Base-by-base conservation (phyloP, 1,140 invertebrate species). In the Pogonomyrmex barbatus region DNA sequence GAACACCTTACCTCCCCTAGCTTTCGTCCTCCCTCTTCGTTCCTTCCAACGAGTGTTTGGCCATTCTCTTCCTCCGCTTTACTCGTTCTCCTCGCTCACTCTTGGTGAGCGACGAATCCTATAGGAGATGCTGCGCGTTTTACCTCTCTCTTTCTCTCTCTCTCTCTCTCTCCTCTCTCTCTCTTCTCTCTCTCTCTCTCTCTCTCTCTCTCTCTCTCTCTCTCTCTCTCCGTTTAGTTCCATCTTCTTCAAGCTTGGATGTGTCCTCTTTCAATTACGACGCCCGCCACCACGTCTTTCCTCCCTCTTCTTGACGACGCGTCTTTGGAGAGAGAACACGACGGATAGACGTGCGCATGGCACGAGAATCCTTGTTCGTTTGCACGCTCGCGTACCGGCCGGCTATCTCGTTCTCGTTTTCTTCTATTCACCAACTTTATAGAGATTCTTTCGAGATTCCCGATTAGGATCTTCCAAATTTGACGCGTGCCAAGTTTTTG, bases 1-100 rank as follows among this genome's bases (percentile, higher is more conserved):
- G 93, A 94, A 91, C 87, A 91, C 86, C 92, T 93, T 92, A 65
- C 87, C 90, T 91, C 91, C 91, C 92, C 89, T 68, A 8, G 63
- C 63, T 76, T 65, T 76, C 81, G 33, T 76, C 62, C 84, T 67
- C 86, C 78, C 56, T 62, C 14, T 45, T 56, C 50, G 36, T 39
- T 14, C 30, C 52, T 70, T 91, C 87, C 17, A 33, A 33, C 62
- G 45, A 50, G 60, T 65, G 8, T 76, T 58, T 67, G 14, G 50
- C 33, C 63, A 75, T 70, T 77, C 36, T 33, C 42, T 17, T 58
- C 39, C 79, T 79, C 56, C 47, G 52, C 39, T 54, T 56, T 75
- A 54, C 68, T 76, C 67, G 50, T 36, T 52, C 4, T 62, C 33
- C 39, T 67, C 14, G 17, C 24, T 82, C 73, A 9, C 70, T 71